phyloP scores from a whole-genome alignment of 2,113 vertebrate genomes.

The Okapia johnstoni region DNA sequence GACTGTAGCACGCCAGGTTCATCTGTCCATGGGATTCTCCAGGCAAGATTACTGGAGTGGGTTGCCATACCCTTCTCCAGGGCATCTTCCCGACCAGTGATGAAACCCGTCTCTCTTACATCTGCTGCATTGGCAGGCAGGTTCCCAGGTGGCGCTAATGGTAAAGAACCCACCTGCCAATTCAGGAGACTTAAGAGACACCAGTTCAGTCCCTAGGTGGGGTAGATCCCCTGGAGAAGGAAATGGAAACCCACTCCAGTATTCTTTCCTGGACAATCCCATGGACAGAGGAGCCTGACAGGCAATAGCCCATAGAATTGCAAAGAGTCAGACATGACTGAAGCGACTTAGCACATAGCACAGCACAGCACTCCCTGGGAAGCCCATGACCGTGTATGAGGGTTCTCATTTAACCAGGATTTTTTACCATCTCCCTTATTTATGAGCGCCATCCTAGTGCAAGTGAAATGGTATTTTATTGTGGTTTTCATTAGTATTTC shows the following conservation, averaged over 20 bases:
- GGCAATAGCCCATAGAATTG: background rate
- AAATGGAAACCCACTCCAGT: background rate
- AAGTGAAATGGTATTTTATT: background rate
- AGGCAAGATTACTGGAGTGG: background rate
- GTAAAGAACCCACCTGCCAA: background rate
- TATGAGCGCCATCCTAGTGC: background rate
- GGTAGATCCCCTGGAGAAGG: background rate
- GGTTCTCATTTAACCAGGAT: background rate
- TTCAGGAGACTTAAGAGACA: background rate
- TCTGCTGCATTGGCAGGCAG: background rate
- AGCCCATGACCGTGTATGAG: background rate
- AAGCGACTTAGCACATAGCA: background rate
- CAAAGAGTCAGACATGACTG: background rate
- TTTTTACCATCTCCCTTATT: background rate
- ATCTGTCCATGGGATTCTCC: background rate
- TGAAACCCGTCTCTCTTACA: background rate
- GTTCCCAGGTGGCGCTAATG: background rate
- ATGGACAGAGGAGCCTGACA: background rate
- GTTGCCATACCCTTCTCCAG: background rate
- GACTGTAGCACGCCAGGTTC: background rate
- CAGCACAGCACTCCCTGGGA: background rate
- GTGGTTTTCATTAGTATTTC: background rate
- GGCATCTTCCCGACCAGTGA: background rate
- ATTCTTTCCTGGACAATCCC: background rate
- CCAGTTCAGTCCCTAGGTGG: rapidly evolving